These are phyloP conservation scores for Cherax quadricarinatus DNA, from an alignment of 1,140 invertebrate genomes.

Conservation along the genomic window DNA sequence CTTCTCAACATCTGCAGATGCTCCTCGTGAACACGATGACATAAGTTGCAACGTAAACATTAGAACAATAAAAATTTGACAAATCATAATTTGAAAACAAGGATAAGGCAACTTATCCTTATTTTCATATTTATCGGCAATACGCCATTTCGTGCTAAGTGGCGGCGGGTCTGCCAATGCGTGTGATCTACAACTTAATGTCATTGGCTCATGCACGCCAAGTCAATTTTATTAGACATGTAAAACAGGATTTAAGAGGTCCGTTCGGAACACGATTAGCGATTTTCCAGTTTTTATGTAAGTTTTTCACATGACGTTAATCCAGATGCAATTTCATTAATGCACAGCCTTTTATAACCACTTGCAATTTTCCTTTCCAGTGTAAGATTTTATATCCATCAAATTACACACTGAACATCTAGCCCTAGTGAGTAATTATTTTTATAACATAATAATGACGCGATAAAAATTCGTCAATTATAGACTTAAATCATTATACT, in stretches of 20 bases:
- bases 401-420: conserved; percentile 34
- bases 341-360: conserved; percentile 36
- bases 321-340: conserved; percentile 49
- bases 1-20: too few relatives aligned
- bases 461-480: conserved; percentile 56
- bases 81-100: too few relatives aligned
- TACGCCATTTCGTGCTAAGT: too few relatives aligned
- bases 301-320: conserved; percentile 23
- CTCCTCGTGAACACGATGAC: too few relatives aligned
- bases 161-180: neutral
- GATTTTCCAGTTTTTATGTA: neutral
- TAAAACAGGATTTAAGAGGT: neutral
- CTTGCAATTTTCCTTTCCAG: conserved; percentile 47
- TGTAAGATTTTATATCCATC: conserved; percentile 47
- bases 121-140: too few relatives aligned
- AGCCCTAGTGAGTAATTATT: conserved; percentile 46
- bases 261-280: neutral
- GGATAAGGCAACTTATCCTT: too few relatives aligned
- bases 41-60: too few relatives aligned
- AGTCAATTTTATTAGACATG: neutral
- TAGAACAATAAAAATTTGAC: too few relatives aligned
- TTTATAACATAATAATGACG: conserved; percentile 52
- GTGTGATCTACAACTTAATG: neutral
- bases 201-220: neutral
- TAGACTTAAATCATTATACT: conserved; percentile 54